phyloP scores from a whole-genome alignment of 1,140 invertebrate species.

The Drosophila chauvacae region DNA sequence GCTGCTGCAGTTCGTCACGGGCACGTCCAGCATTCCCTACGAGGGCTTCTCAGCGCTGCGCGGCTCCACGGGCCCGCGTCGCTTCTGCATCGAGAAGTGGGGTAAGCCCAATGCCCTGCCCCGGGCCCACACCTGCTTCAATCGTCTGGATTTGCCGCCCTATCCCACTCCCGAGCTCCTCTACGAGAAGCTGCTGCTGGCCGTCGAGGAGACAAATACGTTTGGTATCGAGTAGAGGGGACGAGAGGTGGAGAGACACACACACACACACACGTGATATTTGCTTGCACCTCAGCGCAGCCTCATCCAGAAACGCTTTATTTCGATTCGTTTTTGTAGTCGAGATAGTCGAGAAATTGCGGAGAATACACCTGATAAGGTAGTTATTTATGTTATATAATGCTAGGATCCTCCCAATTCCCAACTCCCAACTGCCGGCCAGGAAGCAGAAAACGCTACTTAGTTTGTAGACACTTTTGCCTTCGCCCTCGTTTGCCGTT shows the following conservation, averaged over 20 bases:
- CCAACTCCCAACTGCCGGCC: no score
- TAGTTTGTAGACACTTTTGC: conserved; percentile 53
- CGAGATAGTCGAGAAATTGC: neutral
- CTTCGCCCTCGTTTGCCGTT: conserved; percentile 59
- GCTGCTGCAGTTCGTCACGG: conserved; percentile 97
- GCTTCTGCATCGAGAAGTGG: conserved; percentile 99
- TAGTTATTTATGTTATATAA: conserved; percentile 38
- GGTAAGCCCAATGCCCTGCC: conserved; percentile 97
- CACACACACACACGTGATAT: conserved; percentile 18
- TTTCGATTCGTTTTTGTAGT: conserved; percentile 34
- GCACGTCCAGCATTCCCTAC: conserved; percentile 98
- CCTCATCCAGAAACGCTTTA: conserved; percentile 34
- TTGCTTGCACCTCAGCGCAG: conserved; percentile 16
- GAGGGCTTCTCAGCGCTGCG: conserved; percentile 97
- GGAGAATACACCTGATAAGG: neutral
- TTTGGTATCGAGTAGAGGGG: conserved; percentile 96
- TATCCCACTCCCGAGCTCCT: conserved; percentile 97
- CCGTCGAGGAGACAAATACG: conserved; percentile 98
- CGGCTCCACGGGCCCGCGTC: conserved; percentile 96
- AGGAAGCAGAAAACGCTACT: conserved; percentile 1
- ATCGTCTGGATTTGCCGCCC: conserved; percentile 97
- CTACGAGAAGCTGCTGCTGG: conserved; percentile 96
- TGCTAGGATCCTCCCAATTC: conserved; percentile 8
- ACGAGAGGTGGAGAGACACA: no score
- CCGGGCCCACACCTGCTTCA: conserved; percentile 98